Evolutionary conservation across 1,140 invertebrate species (phyloP), one percentile per base, ranked within the genome.

Genomic region (Orchestia grillus): DNA sequence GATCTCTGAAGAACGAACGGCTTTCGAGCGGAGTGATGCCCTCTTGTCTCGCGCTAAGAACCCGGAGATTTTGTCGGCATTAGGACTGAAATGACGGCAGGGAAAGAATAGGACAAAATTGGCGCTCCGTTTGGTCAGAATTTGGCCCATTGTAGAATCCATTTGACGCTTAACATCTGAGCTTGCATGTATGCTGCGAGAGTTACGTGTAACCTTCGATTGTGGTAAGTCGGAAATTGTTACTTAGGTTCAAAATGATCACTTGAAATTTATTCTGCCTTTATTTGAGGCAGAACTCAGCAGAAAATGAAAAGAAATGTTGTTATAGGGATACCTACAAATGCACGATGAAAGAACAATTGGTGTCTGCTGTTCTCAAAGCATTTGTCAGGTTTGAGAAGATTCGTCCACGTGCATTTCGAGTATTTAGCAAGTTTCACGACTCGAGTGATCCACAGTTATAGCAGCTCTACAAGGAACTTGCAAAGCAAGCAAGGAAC

Each of bases 21-120:
- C 62, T 77, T 77, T 77, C 62, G 62, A 77, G 62, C 62, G 62
- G 62, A 77, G 62, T 77, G 62, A 77, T 77, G 62, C 62, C 62
- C 62, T 77, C 62, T 77, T 77, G 62, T 77, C 62, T 77, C 11
- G 62, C 28, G 62, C 62, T 77, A 77, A 77, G 62, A 77, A 77
- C 62, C 62, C 1, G 62, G 62, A 77, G 62, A 77, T 77, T 77
- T 77, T 77, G 62, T 8, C 62, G 62, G 62, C 28, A 77, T 77
- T 77, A 77, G 62, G 62, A 77, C 15, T 28, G 28, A 77, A 77
- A 77, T 77, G 62, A 77, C 62, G 11, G 62, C 62, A 23, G 62
- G 62, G 62, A 77, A 77, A 77, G 28, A 77, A 77, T 77, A 3
- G 11, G 3, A 36, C 28, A 77, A 77, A 77, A 77, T 28, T 77